Conservation (phyloP, 2,797 vertebrate genomes). For the Peromyscus eremicus region DNA sequence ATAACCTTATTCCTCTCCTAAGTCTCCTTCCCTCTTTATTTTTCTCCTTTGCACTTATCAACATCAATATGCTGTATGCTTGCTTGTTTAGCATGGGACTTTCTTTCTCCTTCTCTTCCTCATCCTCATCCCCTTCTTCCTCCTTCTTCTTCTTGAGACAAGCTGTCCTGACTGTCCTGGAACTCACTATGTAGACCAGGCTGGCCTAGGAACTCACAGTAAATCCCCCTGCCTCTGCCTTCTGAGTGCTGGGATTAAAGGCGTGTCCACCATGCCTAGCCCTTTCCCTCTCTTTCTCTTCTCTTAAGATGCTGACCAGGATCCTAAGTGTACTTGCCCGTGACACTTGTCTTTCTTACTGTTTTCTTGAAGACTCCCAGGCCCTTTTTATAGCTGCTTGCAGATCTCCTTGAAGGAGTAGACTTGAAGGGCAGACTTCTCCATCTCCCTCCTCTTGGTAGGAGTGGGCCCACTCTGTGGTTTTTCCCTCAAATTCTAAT, state of each 20-base stretch:
- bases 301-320: neutral
- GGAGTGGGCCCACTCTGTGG: neutral
- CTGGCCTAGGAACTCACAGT: neutral
- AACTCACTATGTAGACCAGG: neutral
- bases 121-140: neutral
- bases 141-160: neutral
- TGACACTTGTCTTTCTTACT: neutral
- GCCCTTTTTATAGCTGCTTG: neutral
- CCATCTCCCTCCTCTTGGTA: neutral
- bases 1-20: neutral
- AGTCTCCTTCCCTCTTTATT: neutral
- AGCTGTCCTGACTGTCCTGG: neutral
- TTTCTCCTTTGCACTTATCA: neutral
- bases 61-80: neutral
- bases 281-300: neutral
- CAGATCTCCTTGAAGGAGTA: too few species aligned
- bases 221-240: neutral
- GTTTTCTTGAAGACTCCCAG: neutral
- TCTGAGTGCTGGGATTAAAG: neutral
- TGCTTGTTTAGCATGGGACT: neutral
- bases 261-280: neutral
- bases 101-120: too few species aligned
- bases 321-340: neutral
- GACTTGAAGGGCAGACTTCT: neutral
- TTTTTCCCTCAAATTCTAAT: neutral